Evolutionary conservation across 2,797 vertebrate genomes (phyloP).

Genomic region (Eospalax fontanierii): DNA sequence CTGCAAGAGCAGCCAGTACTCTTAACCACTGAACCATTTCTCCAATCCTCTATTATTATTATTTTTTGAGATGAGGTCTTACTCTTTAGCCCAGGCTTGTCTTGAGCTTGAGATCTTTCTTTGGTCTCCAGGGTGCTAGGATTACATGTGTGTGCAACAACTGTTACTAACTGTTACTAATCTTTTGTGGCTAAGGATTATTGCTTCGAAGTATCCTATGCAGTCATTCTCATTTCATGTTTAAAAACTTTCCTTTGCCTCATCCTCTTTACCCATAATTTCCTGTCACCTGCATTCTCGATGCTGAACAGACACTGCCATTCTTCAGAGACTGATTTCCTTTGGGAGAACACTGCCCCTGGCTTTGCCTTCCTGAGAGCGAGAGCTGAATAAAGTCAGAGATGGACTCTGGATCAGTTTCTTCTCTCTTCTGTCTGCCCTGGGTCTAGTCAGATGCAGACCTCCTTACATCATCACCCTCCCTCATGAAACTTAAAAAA

Average conservation of each 20-base stretch:
- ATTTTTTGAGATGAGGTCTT: neutral
- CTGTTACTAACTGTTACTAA: neutral
- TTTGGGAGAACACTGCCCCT: neutral
- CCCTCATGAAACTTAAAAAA: neutral
- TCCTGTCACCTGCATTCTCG: neutral
- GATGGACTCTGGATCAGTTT: neutral
- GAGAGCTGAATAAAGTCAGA: neutral
- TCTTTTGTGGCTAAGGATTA: neutral
- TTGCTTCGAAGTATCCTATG: neutral
- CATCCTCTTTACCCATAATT: neutral
- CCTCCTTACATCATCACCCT: neutral
- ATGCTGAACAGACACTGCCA: neutral
- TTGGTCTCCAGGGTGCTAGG: neutral
- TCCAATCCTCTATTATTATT: no score
- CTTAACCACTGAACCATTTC: no score
- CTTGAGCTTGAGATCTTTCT: neutral
- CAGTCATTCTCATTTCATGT: neutral
- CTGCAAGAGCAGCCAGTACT: no score
- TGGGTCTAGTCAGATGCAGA: neutral
- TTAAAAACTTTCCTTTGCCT: neutral
- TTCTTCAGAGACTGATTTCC: neutral
- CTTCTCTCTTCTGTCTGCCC: neutral
- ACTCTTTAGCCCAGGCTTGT: neutral
- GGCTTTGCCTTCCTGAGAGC: neutral
- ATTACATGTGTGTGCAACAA: neutral